A percentile compares a stretch with the other conserved stretches of the same genome.
phyloP scores from a whole-genome alignment of 2,888 invertebrate genomes.

The Philereme vetulata region DNA sequence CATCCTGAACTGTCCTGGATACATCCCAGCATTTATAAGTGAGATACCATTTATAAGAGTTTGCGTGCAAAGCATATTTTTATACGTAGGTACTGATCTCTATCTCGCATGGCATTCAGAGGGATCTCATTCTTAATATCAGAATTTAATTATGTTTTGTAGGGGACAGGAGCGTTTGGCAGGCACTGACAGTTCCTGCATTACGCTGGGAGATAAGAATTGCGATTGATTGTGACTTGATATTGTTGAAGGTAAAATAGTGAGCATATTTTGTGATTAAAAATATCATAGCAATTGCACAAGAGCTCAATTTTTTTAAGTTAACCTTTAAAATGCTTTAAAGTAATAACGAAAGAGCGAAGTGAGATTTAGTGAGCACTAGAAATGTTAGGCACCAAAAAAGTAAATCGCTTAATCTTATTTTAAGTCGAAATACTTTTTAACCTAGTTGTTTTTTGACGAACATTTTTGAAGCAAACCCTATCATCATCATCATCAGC shows the following conservation, averaged over 20 bases:
- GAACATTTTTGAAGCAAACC: too few relatives aligned
- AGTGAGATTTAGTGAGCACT: too few relatives aligned
- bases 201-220: background rate
- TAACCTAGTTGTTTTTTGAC: too few relatives aligned
- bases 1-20: background rate
- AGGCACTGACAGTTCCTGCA: constrained; percentile 12
- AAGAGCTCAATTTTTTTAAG: too few relatives aligned
- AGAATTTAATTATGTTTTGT: constrained; percentile 28
- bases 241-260: constrained; percentile 2
- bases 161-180: constrained; percentile 11
- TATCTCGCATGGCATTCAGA: constrained; percentile 33
- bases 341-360: too few relatives aligned
- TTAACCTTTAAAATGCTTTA: too few relatives aligned
- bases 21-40: constrained; percentile 13
- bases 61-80: constrained; percentile 50
- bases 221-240: constrained; percentile 12
- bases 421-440: too few relatives aligned
- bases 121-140: constrained; percentile 36
- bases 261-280: constrained; percentile 10
- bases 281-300: too few relatives aligned
- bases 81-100: constrained; percentile 34
- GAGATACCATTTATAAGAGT: constrained; percentile 37
- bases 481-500: too few relatives aligned
- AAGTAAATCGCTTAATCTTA: too few relatives aligned
- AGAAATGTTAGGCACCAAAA: too few relatives aligned